Percentiles rank a stretch among this genome's conserved stretches.
These are phyloP conservation scores for Hirtodrosophila confusa DNA, from an alignment of 2,888 invertebrate genomes.

Conservation along the genomic window DNA sequence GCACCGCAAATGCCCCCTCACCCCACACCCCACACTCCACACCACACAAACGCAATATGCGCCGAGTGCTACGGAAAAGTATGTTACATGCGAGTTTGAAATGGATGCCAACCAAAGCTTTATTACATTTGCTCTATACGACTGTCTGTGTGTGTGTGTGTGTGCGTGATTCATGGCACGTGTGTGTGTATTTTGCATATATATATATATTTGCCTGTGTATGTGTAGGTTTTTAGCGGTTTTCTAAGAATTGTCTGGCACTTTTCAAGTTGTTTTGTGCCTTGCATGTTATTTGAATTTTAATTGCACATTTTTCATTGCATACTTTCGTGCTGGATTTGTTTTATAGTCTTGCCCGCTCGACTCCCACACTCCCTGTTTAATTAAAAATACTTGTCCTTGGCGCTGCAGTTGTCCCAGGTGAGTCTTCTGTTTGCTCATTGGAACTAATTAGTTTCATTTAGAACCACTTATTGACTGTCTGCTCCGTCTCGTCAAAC, in stretches of 20 bases:
- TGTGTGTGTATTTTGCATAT: conserved; percentile 5
- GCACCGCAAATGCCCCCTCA: conserved; percentile 2
- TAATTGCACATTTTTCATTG: conserved; percentile 77
- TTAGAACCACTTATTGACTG: conserved; percentile 69
- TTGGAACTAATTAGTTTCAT: conserved; percentile 77
- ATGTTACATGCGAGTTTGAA: conserved; percentile 57
- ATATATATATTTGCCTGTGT: neutral
- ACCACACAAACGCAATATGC: conserved; percentile 43
- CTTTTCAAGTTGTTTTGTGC: conserved; percentile 62
- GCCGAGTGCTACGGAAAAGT: conserved; percentile 51
- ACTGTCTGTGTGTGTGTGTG: conserved; percentile 31
- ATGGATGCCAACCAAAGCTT: conserved; percentile 69
- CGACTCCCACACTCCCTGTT: conserved; percentile 9
- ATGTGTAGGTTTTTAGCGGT: conserved; percentile 55
- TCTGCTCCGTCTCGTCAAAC: conserved; percentile 34
- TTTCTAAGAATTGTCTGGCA: conserved; percentile 70
- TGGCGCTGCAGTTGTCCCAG: conserved; percentile 40
- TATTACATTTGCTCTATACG: conserved; percentile 63
- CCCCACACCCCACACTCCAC: neutral
- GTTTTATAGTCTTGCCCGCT: conserved; percentile 33
- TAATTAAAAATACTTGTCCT: conserved; percentile 75
- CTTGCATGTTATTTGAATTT: conserved; percentile 77
- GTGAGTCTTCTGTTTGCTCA: conserved; percentile 64
- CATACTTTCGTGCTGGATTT: conserved; percentile 61
- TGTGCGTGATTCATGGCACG: conserved; percentile 54